Evolutionary conservation across 2,888 invertebrate genomes (phyloP), one percentile per base, ranked within the genome.

Genomic region (Anarsia innoxiella): DNA sequence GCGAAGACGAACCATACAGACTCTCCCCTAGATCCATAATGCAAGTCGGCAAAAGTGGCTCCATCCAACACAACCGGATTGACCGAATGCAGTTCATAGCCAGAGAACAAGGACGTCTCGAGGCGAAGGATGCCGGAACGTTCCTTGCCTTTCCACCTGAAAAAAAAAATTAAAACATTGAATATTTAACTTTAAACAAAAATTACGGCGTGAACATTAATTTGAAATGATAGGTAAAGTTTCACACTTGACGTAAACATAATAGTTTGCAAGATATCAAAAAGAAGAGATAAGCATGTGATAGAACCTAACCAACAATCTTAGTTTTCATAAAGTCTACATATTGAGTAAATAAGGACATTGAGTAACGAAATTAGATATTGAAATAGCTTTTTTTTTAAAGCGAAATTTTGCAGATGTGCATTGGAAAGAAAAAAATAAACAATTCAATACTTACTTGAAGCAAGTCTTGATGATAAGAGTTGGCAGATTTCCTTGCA

Each of bases 1-100:
- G 88, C 87, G 61, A 90, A 88, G 29, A 88, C 86, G 60, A 90
- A 89, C 90, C 90, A 90, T 6, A 89, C 77, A 6, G 87, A 87
- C 54, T 90, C 89, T 8, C 86, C 87, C 40, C 87, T 76, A 3
- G 87, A 87, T 3, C 88, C 89, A 46, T 88, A 88, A 42, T 88
- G 88, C 44, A 89, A 68, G 49, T 88, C 88, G 4, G 88, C 86
- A 49, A 88, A 85, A 1, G 78, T 86, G n/a, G 85, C 84, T 23
- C 86, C 87, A 42, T 87, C 85, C 1, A 87, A 51, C 3, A 88
- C 87, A 0, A 88, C 78, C 1, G 88, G 82, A 38, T 79, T 86
- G 0, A 87, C 83, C 0, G 86, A 84, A 34, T 87, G 83, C 3
- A 89, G 61, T 47, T 89, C 88, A 48, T 88, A 90, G 1, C 90